Conservation (phyloP, 2,888 invertebrate species). For the Ditula angustiorana region DNA sequence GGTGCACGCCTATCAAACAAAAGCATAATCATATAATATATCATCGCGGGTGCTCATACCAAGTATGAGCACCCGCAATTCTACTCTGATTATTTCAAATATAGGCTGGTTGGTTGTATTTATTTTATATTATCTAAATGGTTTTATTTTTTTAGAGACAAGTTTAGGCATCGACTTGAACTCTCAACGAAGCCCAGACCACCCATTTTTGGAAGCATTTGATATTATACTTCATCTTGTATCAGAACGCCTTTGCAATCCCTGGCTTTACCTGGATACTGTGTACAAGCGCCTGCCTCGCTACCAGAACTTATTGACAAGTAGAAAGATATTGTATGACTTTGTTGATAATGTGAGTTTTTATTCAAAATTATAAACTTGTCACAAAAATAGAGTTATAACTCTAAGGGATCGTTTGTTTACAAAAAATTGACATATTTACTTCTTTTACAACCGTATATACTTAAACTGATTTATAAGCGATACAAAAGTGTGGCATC, state of each 20-base stretch:
- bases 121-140: neutral
- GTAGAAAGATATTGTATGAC: slow-evolving; percentile 6
- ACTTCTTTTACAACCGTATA: too few species aligned
- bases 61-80: neutral
- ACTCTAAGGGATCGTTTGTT: too few species aligned
- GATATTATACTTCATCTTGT: neutral
- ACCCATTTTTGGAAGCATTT: slow-evolving; percentile 25
- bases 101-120: neutral
- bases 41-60: too few species aligned
- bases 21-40: too few species aligned
- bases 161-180: slow-evolving; percentile 16
- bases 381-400: too few species aligned
- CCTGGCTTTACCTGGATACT: slow-evolving; percentile 33
- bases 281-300: slow-evolving; percentile 11
- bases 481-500: too few species aligned
- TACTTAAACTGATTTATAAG: too few species aligned
- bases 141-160: slow-evolving; percentile 2
- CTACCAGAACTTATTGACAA: neutral
- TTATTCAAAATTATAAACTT: too few species aligned
- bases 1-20: too few species aligned
- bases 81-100: neutral
- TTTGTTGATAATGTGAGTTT: slow-evolving; percentile 29
- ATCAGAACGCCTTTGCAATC: slow-evolving; percentile 12
- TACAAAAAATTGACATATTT: too few species aligned
- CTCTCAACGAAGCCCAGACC: slow-evolving; percentile 3